Percentiles rank a stretch among this genome's conserved stretches.
Conservation (phyloP, 2,888 invertebrate genomes). For the Eristalinus sepulchralis region DNA sequence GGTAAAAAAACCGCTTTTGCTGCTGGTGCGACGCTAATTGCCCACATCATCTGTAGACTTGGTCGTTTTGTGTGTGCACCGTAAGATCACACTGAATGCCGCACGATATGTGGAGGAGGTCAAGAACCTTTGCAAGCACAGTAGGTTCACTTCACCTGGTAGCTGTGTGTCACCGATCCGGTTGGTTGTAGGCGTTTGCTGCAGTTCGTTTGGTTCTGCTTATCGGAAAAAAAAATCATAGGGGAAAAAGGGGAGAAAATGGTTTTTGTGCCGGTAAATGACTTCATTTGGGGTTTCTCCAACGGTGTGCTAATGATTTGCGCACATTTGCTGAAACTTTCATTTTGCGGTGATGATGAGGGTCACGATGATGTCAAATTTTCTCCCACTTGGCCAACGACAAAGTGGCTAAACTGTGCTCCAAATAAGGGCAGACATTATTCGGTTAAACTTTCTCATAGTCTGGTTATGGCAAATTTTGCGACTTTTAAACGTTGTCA, state of each 20-base stretch:
- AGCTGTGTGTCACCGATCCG: neutral
- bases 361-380: neutral
- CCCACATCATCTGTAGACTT: constrained; percentile 27
- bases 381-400: neutral
- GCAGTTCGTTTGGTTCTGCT: neutral
- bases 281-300: neutral
- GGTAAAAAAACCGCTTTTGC: constrained; percentile 31
- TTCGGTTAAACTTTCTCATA: neutral
- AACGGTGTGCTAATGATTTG: neutral
- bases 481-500: neutral
- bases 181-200: neutral
- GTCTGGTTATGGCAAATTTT: neutral
- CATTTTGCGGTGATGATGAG: neutral
- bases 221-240: neutral
- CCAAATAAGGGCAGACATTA: neutral
- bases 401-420: neutral
- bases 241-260: neutral
- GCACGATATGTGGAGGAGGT: constrained; percentile 31
- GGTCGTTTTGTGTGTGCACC: constrained; percentile 38
- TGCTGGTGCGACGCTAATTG: constrained; percentile 59
- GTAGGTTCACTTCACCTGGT: neutral
- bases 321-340: neutral
- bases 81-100: constrained; percentile 15
- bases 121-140: constrained; percentile 45
- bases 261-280: neutral